phyloP scores from a whole-genome alignment of 1,140 invertebrate species.

The Ceratosolen solmsi region DNA sequence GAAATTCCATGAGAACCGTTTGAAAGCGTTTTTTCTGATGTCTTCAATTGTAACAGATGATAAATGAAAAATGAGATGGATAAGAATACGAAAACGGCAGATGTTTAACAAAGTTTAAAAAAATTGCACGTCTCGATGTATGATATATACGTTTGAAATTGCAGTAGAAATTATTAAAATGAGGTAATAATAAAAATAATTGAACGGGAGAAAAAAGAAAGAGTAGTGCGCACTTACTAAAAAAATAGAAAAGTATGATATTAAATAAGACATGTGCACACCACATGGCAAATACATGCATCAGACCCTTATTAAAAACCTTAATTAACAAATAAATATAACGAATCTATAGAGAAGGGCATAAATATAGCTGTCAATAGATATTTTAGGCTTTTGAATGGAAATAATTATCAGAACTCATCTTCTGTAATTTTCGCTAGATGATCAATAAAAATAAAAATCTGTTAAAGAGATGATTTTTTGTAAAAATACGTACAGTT shows the following conservation, averaged over 20 bases:
- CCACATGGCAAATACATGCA: constrained; percentile 26
- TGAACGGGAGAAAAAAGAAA: not conserved
- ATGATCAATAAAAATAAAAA: not conserved
- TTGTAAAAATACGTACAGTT: constrained; percentile 9
- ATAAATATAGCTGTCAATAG: constrained; percentile 29
- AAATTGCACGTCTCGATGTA: not conserved
- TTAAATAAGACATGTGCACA: constrained; percentile 38
- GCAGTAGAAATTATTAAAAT: not conserved
- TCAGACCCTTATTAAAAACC: not conserved
- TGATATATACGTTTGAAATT: not conserved
- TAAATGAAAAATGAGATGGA: not conserved
- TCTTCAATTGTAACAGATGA: not conserved
- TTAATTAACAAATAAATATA: not conserved
- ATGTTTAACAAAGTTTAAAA: not conserved
- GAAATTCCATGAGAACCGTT: too few relatives aligned
- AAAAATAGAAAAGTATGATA: constrained; percentile 28
- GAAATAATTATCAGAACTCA: not conserved
- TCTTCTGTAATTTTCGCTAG: not conserved
- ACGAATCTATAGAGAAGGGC: constrained; percentile 18
- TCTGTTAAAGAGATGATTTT: not conserved
- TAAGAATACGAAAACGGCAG: not conserved
- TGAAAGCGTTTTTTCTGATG: not conserved
- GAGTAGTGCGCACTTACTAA: not conserved
- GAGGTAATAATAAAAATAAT: not conserved
- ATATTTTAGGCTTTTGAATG: not conserved